Conservation (phyloP, 53 echinoderm and acorn worm genomes). For the Actinopyga echinites region DNA sequence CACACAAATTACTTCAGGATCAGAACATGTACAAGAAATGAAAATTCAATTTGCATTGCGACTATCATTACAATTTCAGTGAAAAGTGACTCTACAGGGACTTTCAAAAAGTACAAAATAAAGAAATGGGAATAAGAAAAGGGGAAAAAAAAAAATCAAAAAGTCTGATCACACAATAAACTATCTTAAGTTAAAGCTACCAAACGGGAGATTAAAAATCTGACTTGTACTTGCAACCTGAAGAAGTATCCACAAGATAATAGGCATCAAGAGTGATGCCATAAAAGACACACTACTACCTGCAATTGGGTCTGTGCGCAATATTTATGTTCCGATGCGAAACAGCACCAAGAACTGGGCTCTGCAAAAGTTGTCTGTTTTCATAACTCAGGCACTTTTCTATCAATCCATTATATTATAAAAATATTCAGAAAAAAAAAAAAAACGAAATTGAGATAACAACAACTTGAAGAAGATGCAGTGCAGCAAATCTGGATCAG, state of each 20-base stretch:
- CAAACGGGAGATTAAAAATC: too few species aligned
- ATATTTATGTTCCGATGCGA: too few species aligned
- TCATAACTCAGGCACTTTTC: conserved; percentile 33
- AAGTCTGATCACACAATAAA: conserved; percentile 23
- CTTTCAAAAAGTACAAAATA: conserved; percentile 30
- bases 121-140: background rate
- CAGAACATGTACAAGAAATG: conserved; percentile 31
- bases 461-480: conserved; percentile 28
- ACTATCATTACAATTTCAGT: conserved; percentile 30
- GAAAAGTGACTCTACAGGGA: conserved; percentile 33
- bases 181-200: too few species aligned
- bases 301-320: too few species aligned
- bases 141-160: conserved; percentile 3
- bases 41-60: background rate
- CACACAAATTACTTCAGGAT: background rate
- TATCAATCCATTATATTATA: conserved; percentile 28
- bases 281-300: too few species aligned
- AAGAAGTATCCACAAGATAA: too few species aligned
- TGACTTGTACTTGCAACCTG: too few species aligned
- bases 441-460: conserved; percentile 19
- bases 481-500: conserved; percentile 14
- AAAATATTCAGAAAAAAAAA: conserved; percentile 16
- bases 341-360: too few species aligned
- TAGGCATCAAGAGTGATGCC: too few species aligned
- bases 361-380: background rate